Evolutionary conservation across 2,888 invertebrate genomes (phyloP), one percentile per base, ranked within the genome.

Genomic region (Melipona beecheii): DNA sequence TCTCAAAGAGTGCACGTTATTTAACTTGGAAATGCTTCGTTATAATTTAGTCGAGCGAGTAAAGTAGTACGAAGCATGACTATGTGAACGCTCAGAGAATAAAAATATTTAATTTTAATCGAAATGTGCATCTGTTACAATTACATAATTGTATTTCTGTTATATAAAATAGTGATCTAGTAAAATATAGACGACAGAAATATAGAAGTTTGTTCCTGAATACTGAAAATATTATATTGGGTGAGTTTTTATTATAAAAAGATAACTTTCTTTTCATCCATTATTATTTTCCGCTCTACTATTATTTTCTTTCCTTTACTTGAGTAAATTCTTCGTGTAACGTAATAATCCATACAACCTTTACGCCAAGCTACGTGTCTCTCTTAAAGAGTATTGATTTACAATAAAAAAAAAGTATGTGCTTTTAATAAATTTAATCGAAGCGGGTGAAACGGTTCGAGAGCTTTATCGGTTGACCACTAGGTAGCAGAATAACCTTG

Each of bases 351-450:
- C 58, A 9, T 65, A 60, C 24, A 81, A 66, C 58, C 24, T 66
- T 81, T 31, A 50, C 54, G 24, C 2, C 50, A 66, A 70, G n/a
- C 64, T 56, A n/a, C 31, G 58, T 50, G 71, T 24, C 74, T 60
- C 43, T 52, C 60, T 73, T 66, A 66, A 75, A 70, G 64, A 70
- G 58, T 83, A 83, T 83, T 82, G 83, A 83, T 83, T 83, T 74
- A 58, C 69, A 82, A 83, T 83, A 83, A 82, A 82, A 83, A 74
- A 52, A 74, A 65, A 81, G 69, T 43, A 43, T 24, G 77, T 60
- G 71, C 66, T 74, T 84, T 79, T 84, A 84, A 79, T 84, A 79
- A 76, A 84, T 84, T 85, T 74, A 85, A 85, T 81, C 80, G 76
- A 56, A 84, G 75, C 85, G 84, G 84, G 58, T 62, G 27, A 78